Conservation (phyloP, 2,113 vertebrate species). For the Cricetomys ansorgei region DNA sequence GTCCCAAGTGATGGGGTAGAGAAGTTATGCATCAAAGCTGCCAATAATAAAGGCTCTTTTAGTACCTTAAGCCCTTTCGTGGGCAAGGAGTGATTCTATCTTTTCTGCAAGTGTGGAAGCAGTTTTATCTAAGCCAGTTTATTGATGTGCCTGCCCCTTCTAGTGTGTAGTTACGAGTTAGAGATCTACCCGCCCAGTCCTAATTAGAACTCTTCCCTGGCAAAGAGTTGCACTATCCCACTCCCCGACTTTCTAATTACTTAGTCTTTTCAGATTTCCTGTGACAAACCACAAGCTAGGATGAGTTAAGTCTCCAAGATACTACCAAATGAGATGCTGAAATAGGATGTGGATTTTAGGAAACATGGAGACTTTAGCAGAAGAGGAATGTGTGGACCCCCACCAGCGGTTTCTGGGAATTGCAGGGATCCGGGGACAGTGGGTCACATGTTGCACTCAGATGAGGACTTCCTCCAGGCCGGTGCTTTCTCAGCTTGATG, state of each 20-base stretch:
- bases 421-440: background rate
- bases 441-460: background rate
- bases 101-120: background rate
- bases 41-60: background rate
- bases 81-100: background rate
- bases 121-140: background rate
- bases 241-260: background rate
- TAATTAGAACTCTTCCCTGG: background rate
- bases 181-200: background rate
- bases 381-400: background rate
- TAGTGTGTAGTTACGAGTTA: background rate
- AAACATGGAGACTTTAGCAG: background rate
- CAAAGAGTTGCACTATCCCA: background rate
- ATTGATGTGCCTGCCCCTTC: background rate
- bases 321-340: background rate
- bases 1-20: background rate
- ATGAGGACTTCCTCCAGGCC: background rate
- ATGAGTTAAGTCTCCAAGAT: background rate
- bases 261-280: slow-evolving; percentile 41
- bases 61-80: background rate
- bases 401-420: background rate
- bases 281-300: background rate
- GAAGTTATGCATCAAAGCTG: background rate
- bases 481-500: background rate
- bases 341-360: background rate